A percentile compares a stretch with the other conserved stretches of the same genome.
These are phyloP conservation scores for Lysandra coridon DNA, from an alignment of 2,888 invertebrate genomes.

Conservation along the genomic window DNA sequence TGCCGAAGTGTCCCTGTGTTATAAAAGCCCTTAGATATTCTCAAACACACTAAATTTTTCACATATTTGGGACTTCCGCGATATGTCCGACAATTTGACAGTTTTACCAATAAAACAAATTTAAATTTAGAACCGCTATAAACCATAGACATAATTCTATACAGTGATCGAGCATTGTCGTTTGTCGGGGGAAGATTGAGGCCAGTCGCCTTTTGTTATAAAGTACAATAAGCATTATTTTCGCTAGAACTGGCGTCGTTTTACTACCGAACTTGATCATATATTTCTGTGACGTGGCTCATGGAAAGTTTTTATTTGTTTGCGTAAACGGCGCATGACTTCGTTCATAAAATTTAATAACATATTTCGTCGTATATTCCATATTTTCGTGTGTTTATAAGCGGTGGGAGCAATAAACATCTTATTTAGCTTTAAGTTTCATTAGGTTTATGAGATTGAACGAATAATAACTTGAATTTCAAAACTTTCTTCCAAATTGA, in stretches of 20 bases:
- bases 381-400: background rate
- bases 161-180: background rate
- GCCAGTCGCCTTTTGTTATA: background rate
- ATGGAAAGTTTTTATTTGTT: slow-evolving; percentile 6
- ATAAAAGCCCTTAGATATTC: no score
- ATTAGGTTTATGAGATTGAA: background rate
- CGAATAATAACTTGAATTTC: no score
- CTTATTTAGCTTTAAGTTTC: background rate
- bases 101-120: background rate
- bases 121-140: background rate
- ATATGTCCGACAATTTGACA: background rate
- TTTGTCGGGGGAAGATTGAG: slow-evolving; percentile 6
- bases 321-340: background rate
- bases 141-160: background rate
- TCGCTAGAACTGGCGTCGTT: background rate
- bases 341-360: slow-evolving; percentile 8
- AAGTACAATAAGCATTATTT: background rate
- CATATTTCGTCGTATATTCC: background rate
- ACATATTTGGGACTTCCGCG: background rate
- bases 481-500: no score
- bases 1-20: no score
- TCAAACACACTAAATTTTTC: no score
- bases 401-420: background rate
- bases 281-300: slow-evolving; percentile 7
- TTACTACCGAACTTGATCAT: slow-evolving; percentile 17